phyloP scores from a whole-genome alignment of 2,797 vertebrate species.

The Sebastes hubbsi region DNA sequence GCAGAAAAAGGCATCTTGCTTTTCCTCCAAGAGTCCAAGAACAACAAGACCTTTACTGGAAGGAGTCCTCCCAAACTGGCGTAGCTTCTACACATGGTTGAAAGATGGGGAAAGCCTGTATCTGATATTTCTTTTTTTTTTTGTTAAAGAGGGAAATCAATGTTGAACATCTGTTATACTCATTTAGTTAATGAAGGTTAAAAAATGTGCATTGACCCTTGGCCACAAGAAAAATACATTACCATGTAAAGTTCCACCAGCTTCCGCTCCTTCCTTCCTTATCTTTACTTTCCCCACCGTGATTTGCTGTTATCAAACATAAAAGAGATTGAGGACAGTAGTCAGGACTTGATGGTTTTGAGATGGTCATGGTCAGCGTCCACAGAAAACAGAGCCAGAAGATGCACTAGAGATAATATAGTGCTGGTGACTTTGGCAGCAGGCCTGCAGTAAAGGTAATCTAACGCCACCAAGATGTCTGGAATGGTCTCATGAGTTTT shows the following conservation, averaged over 20 bases:
- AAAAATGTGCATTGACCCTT: neutral
- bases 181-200: constrained; percentile 15
- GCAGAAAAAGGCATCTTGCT: constrained; percentile 14
- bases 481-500: constrained; percentile 56
- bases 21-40: constrained; percentile 55
- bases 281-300: neutral
- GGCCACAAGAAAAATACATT: constrained; percentile 11
- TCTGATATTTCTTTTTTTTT: constrained; percentile 30
- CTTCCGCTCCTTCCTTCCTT: neutral
- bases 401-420: constrained; percentile 43
- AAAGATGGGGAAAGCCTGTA: constrained; percentile 55
- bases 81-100: constrained; percentile 56
- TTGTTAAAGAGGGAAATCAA: constrained; percentile 24
- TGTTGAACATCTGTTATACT: constrained; percentile 38
- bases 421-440: constrained; percentile 51
- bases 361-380: constrained; percentile 24
- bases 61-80: constrained; percentile 23
- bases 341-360: constrained; percentile 18
- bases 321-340: constrained; percentile 37
- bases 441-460: constrained; percentile 58
- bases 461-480: constrained; percentile 72
- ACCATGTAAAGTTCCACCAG: constrained; percentile 7
- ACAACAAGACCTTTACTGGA: constrained; percentile 61
- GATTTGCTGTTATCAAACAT: constrained; percentile 34
- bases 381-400: constrained; percentile 42